Evolutionary conservation across 2,113 vertebrate genomes (phyloP), one percentile per base, ranked within the genome.

Genomic region (Oreochromis spilurus): DNA sequence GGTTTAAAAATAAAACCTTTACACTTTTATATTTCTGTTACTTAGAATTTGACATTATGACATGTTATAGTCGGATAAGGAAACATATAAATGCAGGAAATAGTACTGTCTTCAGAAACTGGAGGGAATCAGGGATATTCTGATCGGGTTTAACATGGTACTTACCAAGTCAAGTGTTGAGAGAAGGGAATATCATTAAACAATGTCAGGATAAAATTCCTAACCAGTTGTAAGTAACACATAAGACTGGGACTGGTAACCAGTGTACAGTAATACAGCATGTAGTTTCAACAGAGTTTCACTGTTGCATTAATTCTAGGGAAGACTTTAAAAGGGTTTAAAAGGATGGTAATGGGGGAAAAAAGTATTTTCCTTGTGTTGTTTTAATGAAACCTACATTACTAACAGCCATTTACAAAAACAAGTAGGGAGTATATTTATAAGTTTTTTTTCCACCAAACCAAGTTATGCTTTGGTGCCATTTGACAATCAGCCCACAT

Each of bases 401-500:
- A 34, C 16, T 5, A 52, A 52, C 26, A 52, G 45, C 1, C 26
- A 77, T 77, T 0, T 77, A 52, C 17, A 77, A 29, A 0, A 52
- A 34, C 3, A 31, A n/a, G 11, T 13, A 77, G 29, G 34, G 1
- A n/a, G 10, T n/a, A 48, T 31, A 19, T 19, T 77, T 48, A 12
- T 75, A 75, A 43, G 16, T 31, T 50, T 43, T 29, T 50, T 50
- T 52, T 13, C 45, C 29, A 77, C 26, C 26, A 50, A 75, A 29
- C 43, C 45, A 50, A 50, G 45, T 50, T 31, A 31, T 7, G 17
- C 72, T 19, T 77, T 50, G 16, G 70, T 77, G 72, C 45, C 72
- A 77, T 52, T 77, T 34, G 50, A 52, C 16, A 77, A 52, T 77
- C 17, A 52, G 26, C 26, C 72, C 26, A 77, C 45, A 52, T 52